phyloP scores from a whole-genome alignment of 2,888 invertebrate species.

The Megalurothrips usitatus region DNA sequence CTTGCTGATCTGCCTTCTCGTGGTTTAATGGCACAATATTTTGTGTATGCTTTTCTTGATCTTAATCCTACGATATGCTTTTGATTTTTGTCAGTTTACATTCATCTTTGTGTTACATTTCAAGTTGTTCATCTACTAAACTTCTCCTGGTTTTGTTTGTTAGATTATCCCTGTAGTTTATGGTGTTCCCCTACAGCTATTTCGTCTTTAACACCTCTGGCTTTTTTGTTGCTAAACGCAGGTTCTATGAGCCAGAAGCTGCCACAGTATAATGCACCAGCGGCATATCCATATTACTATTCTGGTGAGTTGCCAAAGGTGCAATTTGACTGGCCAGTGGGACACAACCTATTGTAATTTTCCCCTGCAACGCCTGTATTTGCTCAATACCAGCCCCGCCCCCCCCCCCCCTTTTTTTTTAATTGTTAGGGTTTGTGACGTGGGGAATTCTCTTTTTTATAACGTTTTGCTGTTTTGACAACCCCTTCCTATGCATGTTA shows the following conservation, averaged over 20 bases:
- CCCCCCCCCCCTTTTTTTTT: neutral
- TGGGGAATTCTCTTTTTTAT: neutral
- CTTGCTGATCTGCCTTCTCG: no score
- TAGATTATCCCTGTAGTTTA: neutral
- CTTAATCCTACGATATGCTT: no score
- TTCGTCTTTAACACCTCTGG: constrained; percentile 5
- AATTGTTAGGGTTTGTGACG: neutral
- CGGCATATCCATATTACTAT: constrained; percentile 8
- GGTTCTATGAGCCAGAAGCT: constrained; percentile 24
- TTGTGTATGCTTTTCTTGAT: no score
- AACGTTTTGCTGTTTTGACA: neutral
- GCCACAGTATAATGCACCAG: constrained; percentile 12
- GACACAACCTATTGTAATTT: neutral
- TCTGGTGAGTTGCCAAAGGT: constrained; percentile 2
- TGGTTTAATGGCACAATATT: no score
- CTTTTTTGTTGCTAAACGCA: constrained; percentile 19
- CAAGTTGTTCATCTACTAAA: neutral
- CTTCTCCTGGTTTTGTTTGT: neutral
- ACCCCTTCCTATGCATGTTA: neutral
- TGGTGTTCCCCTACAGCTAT: neutral
- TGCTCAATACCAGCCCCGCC: neutral
- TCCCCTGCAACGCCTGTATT: no score
- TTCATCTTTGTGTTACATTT: neutral
- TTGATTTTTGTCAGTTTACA: no score
- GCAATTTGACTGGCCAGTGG: neutral